These are phyloP conservation scores for Camponotus vicinus DNA, from an alignment of 1,140 invertebrate genomes.

Conservation along the genomic window DNA sequence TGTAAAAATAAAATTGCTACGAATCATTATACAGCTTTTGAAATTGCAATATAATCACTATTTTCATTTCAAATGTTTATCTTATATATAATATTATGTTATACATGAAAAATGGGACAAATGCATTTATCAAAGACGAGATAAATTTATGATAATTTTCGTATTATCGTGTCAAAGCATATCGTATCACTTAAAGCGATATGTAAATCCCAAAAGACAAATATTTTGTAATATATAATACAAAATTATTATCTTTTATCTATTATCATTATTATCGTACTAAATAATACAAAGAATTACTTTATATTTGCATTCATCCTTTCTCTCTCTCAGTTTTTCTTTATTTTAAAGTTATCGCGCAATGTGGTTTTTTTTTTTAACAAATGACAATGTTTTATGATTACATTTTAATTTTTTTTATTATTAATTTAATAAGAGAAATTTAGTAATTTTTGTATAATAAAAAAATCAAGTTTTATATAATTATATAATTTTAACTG, in stretches of 20 bases:
- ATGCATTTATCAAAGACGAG: no score
- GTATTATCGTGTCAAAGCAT: no score
- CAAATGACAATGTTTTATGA: not conserved
- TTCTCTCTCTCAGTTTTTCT: not conserved
- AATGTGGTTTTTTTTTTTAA: not conserved
- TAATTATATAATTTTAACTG: not conserved
- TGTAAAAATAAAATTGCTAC: not conserved
- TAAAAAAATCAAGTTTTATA: not conserved
- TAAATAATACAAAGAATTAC: not conserved
- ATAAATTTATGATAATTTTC: no score
- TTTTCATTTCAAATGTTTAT: not conserved
- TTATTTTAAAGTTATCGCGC: not conserved
- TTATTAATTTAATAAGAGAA: not conserved
- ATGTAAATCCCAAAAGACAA: not conserved
- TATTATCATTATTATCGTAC: no score
- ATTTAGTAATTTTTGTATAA: not conserved
- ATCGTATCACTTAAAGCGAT: no score
- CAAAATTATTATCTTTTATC: not conserved
- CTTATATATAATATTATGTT: not conserved
- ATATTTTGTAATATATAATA: not conserved
- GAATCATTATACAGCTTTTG: not conserved
- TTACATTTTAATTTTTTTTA: constrained; percentile 15
- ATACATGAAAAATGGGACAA: not conserved
- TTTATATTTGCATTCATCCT: not conserved
- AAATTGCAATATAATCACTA: not conserved